Percentiles rank a stretch among this genome's conserved stretches.
Conservation (phyloP, 2,113 vertebrate genomes). For the Osmerus eperlanus region DNA sequence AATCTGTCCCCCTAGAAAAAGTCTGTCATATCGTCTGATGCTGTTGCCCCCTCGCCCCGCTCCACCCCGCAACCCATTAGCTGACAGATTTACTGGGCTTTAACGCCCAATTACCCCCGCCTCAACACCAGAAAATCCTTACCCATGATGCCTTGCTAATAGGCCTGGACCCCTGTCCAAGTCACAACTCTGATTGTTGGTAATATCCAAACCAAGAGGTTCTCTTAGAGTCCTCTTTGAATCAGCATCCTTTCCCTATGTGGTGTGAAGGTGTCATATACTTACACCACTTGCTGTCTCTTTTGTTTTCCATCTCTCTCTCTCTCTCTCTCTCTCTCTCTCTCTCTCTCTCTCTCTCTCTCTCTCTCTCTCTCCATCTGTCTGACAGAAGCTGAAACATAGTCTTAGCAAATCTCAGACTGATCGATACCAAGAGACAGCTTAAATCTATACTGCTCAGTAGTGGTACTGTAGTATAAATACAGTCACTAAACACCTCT, state of each 20-base stretch:
- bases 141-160: slow-evolving; percentile 8
- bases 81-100: slow-evolving; percentile 36
- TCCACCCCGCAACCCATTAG: slow-evolving; percentile 6
- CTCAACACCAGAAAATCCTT: slow-evolving; percentile 14
- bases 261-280: background rate
- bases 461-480: background rate
- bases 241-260: background rate
- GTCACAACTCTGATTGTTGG: too few relatives aligned
- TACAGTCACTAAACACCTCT: background rate
- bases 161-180: background rate
- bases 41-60: slow-evolving; percentile 10
- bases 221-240: background rate
- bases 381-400: background rate
- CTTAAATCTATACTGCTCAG: background rate
- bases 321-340: background rate
- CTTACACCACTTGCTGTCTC: background rate
- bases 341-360: background rate
- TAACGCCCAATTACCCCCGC: slow-evolving; percentile 24
- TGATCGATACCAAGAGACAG: background rate
- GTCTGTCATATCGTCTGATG: slow-evolving; percentile 6
- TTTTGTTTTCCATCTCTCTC: background rate
- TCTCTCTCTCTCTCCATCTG: background rate
- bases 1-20: background rate
- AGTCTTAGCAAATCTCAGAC: background rate
- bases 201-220: too few relatives aligned